Evolutionary conservation across 1,140 invertebrate species (phyloP), one percentile per base, ranked within the genome.

Genomic region (roundworm (Caenorhabditis elegans)): DNA sequence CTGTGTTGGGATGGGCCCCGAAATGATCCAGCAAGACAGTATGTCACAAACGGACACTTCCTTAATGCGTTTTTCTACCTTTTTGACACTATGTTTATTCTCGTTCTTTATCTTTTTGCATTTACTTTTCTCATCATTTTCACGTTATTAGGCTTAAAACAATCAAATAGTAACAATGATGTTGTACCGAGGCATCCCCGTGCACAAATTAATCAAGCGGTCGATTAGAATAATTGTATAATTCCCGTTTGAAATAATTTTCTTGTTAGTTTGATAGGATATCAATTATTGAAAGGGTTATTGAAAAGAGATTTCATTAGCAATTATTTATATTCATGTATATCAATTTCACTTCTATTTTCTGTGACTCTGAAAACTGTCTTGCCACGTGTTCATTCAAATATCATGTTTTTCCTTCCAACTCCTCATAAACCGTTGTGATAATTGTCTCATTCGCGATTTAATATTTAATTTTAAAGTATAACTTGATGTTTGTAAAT

Each of bases 371-470:
- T 70, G 22, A 39, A 70, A 36, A 22, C 49, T 77, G 76, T 48
- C 46, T 36, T 77, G 46, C 48, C 46, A 77, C 76, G 76, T 53
- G 46, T 48, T 17, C 48, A 31, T 36, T 77, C 2, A 24, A 49
- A 77, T 49, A 77, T 53, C 48, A 39, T 78, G 36, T 78, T 43
- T 15, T 36, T 28, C 47, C 53, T 36, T n/a, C 48, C 26, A 19
- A 51, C 51, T 49, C 19, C 77, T 26, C 19, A 22, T n/a, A 22
- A 36, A 36, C 60, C 36, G 6, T 76, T 51, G 82, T 80, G 70
- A 83, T 83, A 28, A 53, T 26, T 26, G 34, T 48, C 49, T 13
- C 43, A 36, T 49, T 82, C 55, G 43, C 75, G 17, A 65, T 82
- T 91, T 65, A n/a, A n/a, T n/a, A n/a, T n/a, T n/a, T n/a, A n/a